A percentile compares a stretch with the other conserved stretches of the same genome.
Conservation (phyloP, 1,140 invertebrate genomes). For the Melitaea cinxia region DNA sequence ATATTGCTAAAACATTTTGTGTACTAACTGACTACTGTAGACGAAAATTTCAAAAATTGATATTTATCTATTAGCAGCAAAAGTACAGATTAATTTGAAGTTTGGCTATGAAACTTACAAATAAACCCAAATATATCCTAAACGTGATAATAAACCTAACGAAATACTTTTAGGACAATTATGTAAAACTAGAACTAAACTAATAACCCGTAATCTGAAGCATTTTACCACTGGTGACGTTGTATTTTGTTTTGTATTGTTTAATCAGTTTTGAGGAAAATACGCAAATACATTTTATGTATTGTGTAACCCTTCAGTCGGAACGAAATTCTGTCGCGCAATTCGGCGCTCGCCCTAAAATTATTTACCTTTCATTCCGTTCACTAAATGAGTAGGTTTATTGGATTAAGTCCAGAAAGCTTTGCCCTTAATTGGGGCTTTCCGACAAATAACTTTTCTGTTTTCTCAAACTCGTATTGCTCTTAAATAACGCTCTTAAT, state of each 20-base stretch:
- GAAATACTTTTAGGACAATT: background rate
- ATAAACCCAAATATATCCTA: too few species aligned
- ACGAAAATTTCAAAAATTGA: too few species aligned
- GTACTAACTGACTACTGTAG: too few species aligned
- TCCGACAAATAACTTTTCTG: constrained; percentile 79
- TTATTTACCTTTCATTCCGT: constrained; percentile 80
- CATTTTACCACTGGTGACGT: constrained; percentile 45
- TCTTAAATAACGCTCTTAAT: constrained; percentile 76
- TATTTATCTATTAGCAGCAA: too few species aligned
- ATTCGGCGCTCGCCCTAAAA: constrained; percentile 63
- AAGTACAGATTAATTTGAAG: too few species aligned
- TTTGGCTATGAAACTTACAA: too few species aligned
- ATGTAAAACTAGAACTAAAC: constrained; percentile 35
- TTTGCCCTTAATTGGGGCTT: constrained; percentile 80
- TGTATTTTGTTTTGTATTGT: constrained; percentile 54
- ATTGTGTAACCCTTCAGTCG: constrained; percentile 46
- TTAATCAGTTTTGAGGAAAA: constrained; percentile 52
- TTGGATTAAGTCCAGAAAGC: constrained; percentile 80
- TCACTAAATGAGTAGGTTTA: constrained; percentile 81
- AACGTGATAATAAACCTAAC: too few species aligned
- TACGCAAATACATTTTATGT: constrained; percentile 40
- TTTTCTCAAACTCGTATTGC: constrained; percentile 77
- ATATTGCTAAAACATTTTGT: too few species aligned
- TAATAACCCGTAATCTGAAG: constrained; percentile 43
- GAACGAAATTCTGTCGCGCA: constrained; percentile 56